These are phyloP conservation scores for Cryptocheilus praepositus DNA, from an alignment of 2,888 invertebrate species.

Conservation along the genomic window DNA sequence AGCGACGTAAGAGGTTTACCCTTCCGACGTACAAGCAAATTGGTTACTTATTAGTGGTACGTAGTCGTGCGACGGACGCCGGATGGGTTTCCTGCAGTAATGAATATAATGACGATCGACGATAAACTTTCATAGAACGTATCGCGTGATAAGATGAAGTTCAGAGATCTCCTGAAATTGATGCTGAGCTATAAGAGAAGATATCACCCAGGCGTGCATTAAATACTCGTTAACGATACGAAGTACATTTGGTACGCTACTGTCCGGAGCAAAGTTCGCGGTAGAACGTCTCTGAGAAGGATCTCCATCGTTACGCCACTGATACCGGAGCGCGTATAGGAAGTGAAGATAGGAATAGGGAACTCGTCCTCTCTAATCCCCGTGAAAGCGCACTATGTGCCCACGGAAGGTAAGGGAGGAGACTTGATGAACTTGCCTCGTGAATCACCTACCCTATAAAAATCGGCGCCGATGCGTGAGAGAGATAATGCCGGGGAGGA, in stretches of 20 bases:
- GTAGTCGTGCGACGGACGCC: no score
- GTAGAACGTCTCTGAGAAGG: no score
- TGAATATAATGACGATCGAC: no score
- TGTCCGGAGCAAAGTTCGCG: no score
- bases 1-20: background rate
- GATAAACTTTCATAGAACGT: no score
- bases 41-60: background rate
- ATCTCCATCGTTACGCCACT: slow-evolving; percentile 12
- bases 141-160: no score
- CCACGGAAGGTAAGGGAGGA: slow-evolving; percentile 45
- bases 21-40: slow-evolving; percentile 3
- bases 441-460: slow-evolving; percentile 62
- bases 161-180: no score
- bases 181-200: no score
- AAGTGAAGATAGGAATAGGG: slow-evolving; percentile 27
- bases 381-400: slow-evolving; percentile 49
- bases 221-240: no score
- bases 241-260: no score
- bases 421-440: slow-evolving; percentile 65
- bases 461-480: slow-evolving; percentile 62
- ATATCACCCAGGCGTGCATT: no score
- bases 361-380: slow-evolving; percentile 47
- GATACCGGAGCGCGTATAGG: slow-evolving; percentile 12
- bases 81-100: no score
- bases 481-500: slow-evolving; percentile 63